These are phyloP conservation scores for Dascyllus trimaculatus DNA, from an alignment of 2,113 vertebrate genomes.

Conservation along the genomic window DNA sequence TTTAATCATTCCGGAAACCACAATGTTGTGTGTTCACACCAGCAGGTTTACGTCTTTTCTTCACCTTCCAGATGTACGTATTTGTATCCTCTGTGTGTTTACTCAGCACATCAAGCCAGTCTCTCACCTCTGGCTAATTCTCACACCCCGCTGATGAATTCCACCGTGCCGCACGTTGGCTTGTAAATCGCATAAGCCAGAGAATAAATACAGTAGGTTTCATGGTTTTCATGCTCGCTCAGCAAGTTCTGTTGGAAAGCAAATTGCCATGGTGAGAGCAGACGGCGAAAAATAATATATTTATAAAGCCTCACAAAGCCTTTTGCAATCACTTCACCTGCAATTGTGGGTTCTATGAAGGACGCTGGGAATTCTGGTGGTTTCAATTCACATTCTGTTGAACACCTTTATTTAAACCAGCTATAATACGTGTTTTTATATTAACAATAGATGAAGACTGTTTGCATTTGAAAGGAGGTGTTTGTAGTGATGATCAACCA, in stretches of 20 bases:
- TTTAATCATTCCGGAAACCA: neutral
- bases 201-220: conserved; percentile 31
- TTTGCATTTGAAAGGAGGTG: no score
- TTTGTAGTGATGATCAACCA: no score
- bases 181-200: conserved; percentile 61
- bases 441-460: neutral
- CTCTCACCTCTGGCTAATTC: conserved; percentile 77
- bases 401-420: no score
- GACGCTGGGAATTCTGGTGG: neutral
- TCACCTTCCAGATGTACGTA: conserved; percentile 34
- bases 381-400: no score
- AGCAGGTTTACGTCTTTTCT: conserved; percentile 1
- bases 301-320: neutral
- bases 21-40: conserved; percentile 8
- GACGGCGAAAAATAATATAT: neutral
- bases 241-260: conserved; percentile 55
- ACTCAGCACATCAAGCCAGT: conserved; percentile 55
- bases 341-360: neutral
- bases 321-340: neutral
- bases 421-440: neutral
- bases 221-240: conserved; percentile 49
- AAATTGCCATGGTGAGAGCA: conserved; percentile 10
- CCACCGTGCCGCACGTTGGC: neutral
- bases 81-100: conserved; percentile 57
- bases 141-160: conserved; percentile 73